Conservation (phyloP, 2,797 vertebrate species). For the Syngnathus acus region DNA sequence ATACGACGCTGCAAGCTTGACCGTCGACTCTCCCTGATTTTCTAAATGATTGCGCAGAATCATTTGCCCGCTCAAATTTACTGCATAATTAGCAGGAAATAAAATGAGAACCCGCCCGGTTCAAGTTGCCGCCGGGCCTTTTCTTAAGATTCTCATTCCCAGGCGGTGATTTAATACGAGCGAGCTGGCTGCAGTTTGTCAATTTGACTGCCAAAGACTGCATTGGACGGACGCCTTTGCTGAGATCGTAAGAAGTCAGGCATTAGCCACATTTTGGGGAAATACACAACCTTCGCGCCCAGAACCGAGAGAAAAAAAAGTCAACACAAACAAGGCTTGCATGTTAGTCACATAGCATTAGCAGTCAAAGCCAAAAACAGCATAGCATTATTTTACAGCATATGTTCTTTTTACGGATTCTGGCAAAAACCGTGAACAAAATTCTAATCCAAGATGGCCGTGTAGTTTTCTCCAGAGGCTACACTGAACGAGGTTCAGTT, state of each 20-base stretch:
- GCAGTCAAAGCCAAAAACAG: not conserved
- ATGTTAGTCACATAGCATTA: not conserved
- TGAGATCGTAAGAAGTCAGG: slow-evolving; percentile 5
- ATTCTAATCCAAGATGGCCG: not conserved
- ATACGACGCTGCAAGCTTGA: slow-evolving; percentile 35
- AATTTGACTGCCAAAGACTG: slow-evolving; percentile 21
- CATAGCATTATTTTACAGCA: not conserved
- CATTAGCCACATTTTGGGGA: not conserved
- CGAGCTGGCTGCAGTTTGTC: slow-evolving; percentile 17
- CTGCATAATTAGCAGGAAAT: slow-evolving; percentile 53
- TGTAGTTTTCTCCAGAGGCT: too few species aligned
- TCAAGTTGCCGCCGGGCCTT: slow-evolving; percentile 27
- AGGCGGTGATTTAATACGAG: slow-evolving; percentile 30
- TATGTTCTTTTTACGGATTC: too few species aligned
- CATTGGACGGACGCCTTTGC: slow-evolving; percentile 22
- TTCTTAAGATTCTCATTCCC: slow-evolving; percentile 42
- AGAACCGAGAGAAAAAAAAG: not conserved
- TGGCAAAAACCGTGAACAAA: too few species aligned
- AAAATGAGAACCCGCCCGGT: slow-evolving; percentile 29
- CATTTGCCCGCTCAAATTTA: slow-evolving; percentile 57
- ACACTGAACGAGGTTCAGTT: not conserved
- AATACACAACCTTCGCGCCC: not conserved
- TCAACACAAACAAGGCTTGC: not conserved
- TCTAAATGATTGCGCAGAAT: slow-evolving; percentile 43
- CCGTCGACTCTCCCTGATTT: slow-evolving; percentile 36